Percentiles rank a stretch among this genome's conserved stretches.
Evolutionary conservation across 2,797 vertebrate species (phyloP).

Genomic region (Microchirus variegatus): DNA sequence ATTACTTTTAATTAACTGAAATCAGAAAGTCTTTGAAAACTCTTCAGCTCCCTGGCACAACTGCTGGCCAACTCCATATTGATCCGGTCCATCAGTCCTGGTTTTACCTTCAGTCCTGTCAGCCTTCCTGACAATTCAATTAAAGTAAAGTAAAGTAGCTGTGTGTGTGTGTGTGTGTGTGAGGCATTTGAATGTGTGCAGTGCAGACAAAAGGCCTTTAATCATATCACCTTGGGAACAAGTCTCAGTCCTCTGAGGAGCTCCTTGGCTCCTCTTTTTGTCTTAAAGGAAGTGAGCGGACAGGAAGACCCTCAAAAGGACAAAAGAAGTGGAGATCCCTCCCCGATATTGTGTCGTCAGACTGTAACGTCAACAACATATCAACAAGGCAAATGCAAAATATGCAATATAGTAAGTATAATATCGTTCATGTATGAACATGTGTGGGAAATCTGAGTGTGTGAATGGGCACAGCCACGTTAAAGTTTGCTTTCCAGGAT

Average conservation of each 20-base stretch:
- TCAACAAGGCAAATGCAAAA: constrained; percentile 6
- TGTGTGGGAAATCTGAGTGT: constrained; percentile 10
- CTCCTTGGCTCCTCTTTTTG: constrained; percentile 52
- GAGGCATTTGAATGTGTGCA: constrained; percentile 44
- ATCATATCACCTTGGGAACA: constrained; percentile 67
- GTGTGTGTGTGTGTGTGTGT: constrained; percentile 33
- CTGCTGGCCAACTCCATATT: constrained; percentile 38
- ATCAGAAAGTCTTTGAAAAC: background rate
- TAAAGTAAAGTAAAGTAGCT: constrained; percentile 58
- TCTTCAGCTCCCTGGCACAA: constrained; percentile 8
- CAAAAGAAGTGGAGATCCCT: constrained; percentile 46
- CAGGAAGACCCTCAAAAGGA: constrained; percentile 62
- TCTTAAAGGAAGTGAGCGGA: constrained; percentile 50
- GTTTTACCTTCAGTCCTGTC: constrained; percentile 47
- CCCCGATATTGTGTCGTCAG: constrained; percentile 29
- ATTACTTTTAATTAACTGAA: too few species aligned
- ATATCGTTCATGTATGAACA: constrained; percentile 7
- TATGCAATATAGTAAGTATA: background rate
- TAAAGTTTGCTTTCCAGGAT: constrained; percentile 26
- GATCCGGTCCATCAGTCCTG: constrained; percentile 42
- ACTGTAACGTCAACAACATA: constrained; percentile 24
- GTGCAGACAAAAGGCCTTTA: constrained; percentile 60
- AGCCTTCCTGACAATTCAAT: constrained; percentile 66
- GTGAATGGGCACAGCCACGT: constrained; percentile 11
- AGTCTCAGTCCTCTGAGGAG: constrained; percentile 27